phyloP scores from a whole-genome alignment of 2,113 vertebrate species.

The Pollimyrus isidori region DNA sequence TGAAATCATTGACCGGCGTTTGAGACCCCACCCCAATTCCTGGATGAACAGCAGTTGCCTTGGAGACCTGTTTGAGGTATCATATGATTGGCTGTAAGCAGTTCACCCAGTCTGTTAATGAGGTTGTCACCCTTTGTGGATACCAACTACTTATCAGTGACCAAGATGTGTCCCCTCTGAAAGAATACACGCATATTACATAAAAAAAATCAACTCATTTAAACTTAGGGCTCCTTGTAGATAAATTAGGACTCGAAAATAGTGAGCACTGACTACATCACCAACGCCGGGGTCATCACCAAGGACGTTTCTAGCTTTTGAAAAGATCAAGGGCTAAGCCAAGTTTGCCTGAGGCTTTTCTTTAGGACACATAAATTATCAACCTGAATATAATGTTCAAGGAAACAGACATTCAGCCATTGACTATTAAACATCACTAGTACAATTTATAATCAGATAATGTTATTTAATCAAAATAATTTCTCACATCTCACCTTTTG shows the following conservation, averaged over 20 bases:
- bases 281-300: constrained; percentile 65
- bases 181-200: neutral
- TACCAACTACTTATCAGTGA: constrained; percentile 62
- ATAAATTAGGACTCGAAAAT: constrained; percentile 68
- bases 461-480: neutral
- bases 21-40: neutral
- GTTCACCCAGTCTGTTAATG: constrained; percentile 59
- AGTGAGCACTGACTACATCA: constrained; percentile 62
- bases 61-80: constrained; percentile 62
- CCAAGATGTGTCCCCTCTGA: constrained; percentile 55
- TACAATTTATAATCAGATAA: neutral
- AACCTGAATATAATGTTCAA: neutral
- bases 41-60: constrained; percentile 42
- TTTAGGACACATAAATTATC: neutral
- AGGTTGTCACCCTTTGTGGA: constrained; percentile 65
- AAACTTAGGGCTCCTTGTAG: constrained; percentile 68
- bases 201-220: neutral
- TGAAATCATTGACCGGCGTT: neutral
- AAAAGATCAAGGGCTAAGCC: neutral
- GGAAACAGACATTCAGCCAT: neutral
- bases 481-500: neutral
- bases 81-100: constrained; percentile 72
- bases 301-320: constrained; percentile 34
- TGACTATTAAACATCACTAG: neutral
- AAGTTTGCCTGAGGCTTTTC: neutral